Evolutionary conservation across 2,888 invertebrate genomes (phyloP), one percentile per base, ranked within the genome.

Genomic region (Chrysolina oricalcia): DNA sequence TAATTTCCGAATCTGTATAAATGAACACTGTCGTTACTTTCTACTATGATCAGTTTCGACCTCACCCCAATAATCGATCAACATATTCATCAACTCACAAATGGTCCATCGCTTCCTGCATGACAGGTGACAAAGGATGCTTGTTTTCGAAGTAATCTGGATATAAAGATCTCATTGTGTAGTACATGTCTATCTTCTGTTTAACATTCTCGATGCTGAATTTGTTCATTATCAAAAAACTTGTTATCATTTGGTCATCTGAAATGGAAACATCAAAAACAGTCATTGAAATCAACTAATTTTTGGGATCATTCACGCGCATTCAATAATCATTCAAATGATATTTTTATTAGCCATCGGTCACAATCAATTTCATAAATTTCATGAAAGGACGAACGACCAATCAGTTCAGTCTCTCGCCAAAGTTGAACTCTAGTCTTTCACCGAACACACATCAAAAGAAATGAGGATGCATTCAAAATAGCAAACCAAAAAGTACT

Each of bases 131-230:
- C n/a, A 46, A 53, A 11, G 50, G 35, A 73, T 68, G 48, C 15
- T 19, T 43, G 17, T 50, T 41, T n/a, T 48, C 43, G 23, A 68
- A 73, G 50, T 76, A 72, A 46, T 78, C 78, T 0, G 78, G 78
- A 35, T 74, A 40, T 11, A 74, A 27, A 15, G 50, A 50, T 56
- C 74, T 69, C 50, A 76, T 70, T 3, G 73, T 73, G n/a, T 73
- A 73, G 19, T 73, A 73, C 73, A 73, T 73, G 23, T 74, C 70
- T 15, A 70, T 59, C n/a, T 66, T 17, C 59, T 70, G 62, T 59
- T 74, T 74, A 1, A 70, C 70, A 11, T 65, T 21, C 56, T 74
- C 74, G 21, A 74, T 66, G 27, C 70, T 74, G 27, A 74, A 74
- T 65, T 70, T 74, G 15, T 70, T 65, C 53, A 65, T 59, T 10